phyloP scores from a whole-genome alignment of 2,113 vertebrate genomes.

The Nothocercus nigrocapillus region DNA sequence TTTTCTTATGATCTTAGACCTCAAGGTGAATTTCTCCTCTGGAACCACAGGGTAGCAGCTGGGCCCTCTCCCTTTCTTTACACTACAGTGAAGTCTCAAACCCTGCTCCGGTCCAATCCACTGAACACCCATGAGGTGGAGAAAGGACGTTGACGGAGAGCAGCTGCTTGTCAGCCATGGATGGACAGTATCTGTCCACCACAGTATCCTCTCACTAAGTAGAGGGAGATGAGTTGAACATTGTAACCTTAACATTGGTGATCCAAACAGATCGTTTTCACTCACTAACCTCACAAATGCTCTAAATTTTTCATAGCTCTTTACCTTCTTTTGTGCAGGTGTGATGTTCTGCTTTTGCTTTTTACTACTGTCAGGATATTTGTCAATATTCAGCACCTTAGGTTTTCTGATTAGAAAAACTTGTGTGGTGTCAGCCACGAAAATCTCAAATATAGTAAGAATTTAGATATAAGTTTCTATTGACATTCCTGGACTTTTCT shows the following conservation, averaged over 20 bases:
- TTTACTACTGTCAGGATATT: neutral
- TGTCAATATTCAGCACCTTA: neutral
- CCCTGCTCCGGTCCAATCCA: neutral
- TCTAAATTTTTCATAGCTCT: neutral
- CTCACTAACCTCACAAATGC: neutral
- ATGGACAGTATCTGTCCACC: neutral
- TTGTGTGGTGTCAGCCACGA: neutral
- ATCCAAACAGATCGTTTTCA: neutral
- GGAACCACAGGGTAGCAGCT: neutral
- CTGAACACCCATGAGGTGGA: neutral
- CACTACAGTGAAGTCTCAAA: neutral
- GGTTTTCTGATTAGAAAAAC: neutral
- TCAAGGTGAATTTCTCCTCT: neutral
- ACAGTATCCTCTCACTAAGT: neutral
- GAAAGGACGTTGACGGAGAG: neutral
- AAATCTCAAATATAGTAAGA: neutral
- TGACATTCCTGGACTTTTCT: neutral
- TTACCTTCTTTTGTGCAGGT: slow-evolving; percentile 1
- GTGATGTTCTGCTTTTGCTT: neutral
- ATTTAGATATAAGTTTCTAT: neutral
- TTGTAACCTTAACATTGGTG: neutral
- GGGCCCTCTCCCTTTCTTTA: neutral
- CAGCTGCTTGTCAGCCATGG: neutral
- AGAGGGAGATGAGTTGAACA: neutral
- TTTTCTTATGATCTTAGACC: neutral